Conservation (phyloP, 2,888 invertebrate genomes). For the Diaprepes abbreviatus region DNA sequence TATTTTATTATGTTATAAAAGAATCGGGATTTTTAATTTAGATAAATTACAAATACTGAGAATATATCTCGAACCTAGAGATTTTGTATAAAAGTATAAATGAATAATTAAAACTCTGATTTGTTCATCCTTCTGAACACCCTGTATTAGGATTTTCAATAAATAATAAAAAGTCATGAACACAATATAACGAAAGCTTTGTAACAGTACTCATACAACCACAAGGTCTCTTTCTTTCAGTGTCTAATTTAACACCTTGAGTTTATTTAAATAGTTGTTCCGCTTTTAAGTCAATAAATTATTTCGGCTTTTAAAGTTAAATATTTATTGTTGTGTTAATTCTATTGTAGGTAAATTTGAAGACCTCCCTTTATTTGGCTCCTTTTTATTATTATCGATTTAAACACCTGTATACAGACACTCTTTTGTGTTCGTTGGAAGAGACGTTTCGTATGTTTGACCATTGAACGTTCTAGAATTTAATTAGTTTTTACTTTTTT, state of each 20-base stretch:
- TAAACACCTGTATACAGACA: slow-evolving; percentile 7
- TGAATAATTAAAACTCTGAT: too few species aligned
- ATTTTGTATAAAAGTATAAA: too few species aligned
- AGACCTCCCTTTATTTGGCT: background rate
- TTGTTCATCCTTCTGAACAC: too few species aligned
- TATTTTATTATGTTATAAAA: too few species aligned
- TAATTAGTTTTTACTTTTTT: too few species aligned
- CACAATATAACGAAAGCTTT: slow-evolving; percentile 2
- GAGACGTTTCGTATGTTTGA: background rate
- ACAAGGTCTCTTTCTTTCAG: slow-evolving; percentile 14
- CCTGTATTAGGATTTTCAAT: too few species aligned
- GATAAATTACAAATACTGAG: too few species aligned
- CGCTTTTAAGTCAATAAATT: slow-evolving; percentile 5
- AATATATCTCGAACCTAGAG: too few species aligned
- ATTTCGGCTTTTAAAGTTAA: slow-evolving; percentile 1
- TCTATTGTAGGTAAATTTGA: slow-evolving; percentile 5
- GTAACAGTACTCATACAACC: background rate
- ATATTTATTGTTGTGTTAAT: slow-evolving; percentile 7
- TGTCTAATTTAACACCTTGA: slow-evolving; percentile 7
- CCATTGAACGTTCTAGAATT: background rate
- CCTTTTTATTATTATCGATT: background rate
- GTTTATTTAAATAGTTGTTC: slow-evolving; percentile 9
- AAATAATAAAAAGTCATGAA: too few species aligned
- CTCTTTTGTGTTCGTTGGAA: slow-evolving; percentile 6
- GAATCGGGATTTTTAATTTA: too few species aligned